These are phyloP conservation scores for Lasioglossum villosulum DNA, from an alignment of 2,888 invertebrate genomes.

Conservation along the genomic window DNA sequence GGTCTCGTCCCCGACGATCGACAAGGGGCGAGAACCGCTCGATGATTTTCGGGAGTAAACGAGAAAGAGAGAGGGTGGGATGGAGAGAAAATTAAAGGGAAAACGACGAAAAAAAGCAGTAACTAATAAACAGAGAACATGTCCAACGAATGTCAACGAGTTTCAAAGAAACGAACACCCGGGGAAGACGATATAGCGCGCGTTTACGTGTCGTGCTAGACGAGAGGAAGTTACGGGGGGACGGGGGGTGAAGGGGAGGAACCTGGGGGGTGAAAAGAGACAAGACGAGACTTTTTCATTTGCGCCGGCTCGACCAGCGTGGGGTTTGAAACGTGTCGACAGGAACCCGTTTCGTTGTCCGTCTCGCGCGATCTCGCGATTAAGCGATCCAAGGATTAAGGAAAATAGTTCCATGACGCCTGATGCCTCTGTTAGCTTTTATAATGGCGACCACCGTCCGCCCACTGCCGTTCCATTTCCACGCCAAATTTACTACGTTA, in stretches of 20 bases:
- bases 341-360: slow-evolving; percentile 25
- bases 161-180: slow-evolving; percentile 41
- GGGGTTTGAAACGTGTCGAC: slow-evolving; percentile 22
- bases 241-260: background rate
- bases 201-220: background rate
- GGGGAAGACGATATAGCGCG: background rate
- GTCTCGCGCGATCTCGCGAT: slow-evolving; percentile 44
- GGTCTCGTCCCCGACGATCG: background rate
- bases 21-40: background rate
- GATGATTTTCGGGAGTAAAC: background rate
- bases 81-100: slow-evolving; percentile 24
- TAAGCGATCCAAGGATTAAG: slow-evolving; percentile 65
- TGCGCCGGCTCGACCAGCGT: slow-evolving; percentile 27
- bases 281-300: slow-evolving; percentile 50
- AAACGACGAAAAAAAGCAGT: background rate
- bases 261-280: background rate
- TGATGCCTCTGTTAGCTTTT: slow-evolving; percentile 65
- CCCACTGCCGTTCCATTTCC: slow-evolving; percentile 61
- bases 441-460: slow-evolving; percentile 48
- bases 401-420: slow-evolving; percentile 73
- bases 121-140: slow-evolving; percentile 49
- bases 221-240: background rate
- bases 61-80: background rate
- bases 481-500: slow-evolving; percentile 56
- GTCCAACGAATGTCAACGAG: slow-evolving; percentile 75